Evolutionary conservation across 2,797 vertebrate genomes (phyloP).

Genomic region (Etheostoma nigrum): DNA sequence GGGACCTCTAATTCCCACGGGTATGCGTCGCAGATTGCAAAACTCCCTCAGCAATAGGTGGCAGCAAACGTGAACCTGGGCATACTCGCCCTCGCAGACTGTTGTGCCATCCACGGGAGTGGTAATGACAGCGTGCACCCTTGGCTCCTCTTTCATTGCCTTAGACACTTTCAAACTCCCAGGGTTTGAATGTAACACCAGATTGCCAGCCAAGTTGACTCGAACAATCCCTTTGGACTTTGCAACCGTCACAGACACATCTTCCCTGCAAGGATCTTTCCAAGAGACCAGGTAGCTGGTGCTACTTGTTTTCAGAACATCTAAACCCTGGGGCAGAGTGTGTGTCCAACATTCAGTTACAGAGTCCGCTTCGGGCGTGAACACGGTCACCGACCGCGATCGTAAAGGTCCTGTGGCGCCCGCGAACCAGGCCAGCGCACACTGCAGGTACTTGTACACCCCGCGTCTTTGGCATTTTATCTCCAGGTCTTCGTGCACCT

Average conservation of each 20-base stretch:
- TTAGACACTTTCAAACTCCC: background rate
- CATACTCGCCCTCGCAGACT: fast-evolving
- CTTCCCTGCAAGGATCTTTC: background rate
- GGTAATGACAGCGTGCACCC: background rate
- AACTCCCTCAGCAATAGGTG: background rate
- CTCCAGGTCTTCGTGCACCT: conserved; percentile 7
- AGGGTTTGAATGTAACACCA: background rate
- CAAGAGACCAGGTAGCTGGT: conserved; percentile 3
- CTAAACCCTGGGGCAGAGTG: background rate
- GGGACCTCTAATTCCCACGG: background rate
- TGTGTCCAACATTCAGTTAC: background rate
- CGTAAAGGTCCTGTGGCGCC: conserved; percentile 14
- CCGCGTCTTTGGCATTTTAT: conserved; percentile 1
- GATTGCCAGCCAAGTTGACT: background rate
- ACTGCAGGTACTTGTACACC: conserved; percentile 21
- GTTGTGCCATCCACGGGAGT: background rate
- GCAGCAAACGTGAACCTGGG: background rate
- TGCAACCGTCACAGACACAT: fast-evolving
- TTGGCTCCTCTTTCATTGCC: background rate
- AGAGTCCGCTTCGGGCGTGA: background rate
- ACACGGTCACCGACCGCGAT: background rate
- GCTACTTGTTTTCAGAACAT: background rate
- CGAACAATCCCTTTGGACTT: background rate
- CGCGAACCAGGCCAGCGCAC: conserved; percentile 1
- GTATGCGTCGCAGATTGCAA: background rate